These are phyloP conservation scores for Ctena decussata DNA, from an alignment of 2,888 invertebrate species.

Conservation along the genomic window DNA sequence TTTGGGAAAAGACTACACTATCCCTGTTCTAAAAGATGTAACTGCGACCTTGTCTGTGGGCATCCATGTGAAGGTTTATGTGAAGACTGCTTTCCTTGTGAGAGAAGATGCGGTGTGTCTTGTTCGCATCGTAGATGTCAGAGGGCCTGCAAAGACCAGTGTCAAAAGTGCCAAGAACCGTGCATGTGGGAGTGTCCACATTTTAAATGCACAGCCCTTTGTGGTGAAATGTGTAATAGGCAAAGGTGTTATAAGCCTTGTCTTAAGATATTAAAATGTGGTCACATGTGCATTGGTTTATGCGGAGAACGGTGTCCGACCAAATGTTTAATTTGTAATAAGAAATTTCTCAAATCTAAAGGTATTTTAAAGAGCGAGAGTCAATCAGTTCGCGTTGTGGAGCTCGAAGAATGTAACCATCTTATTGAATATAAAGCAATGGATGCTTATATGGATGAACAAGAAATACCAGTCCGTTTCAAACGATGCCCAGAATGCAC, in stretches of 20 bases:
- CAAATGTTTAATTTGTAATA: slow-evolving; percentile 89
- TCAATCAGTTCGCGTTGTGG: slow-evolving; percentile 87
- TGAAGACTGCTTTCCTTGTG: slow-evolving; percentile 50
- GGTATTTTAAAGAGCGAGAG: slow-evolving; percentile 88
- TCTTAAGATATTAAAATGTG: slow-evolving; percentile 58
- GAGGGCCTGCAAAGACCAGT: slow-evolving; percentile 79
- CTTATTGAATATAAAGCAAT: slow-evolving; percentile 84
- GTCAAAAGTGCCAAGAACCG: slow-evolving; percentile 83
- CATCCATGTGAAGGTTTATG: slow-evolving; percentile 57
- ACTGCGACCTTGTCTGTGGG: slow-evolving; percentile 55
- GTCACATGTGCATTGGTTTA: slow-evolving; percentile 89
- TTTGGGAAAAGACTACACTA: slow-evolving; percentile 47
- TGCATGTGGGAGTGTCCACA: slow-evolving; percentile 85
- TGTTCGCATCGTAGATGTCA: slow-evolving; percentile 73
- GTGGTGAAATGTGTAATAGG: slow-evolving; percentile 85
- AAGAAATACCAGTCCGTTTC: slow-evolving; percentile 84
- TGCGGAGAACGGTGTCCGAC: slow-evolving; percentile 92
- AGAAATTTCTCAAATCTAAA: slow-evolving; percentile 73
- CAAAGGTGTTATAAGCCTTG: slow-evolving; percentile 74
- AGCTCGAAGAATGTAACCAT: slow-evolving; percentile 81
- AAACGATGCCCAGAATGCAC: slow-evolving; percentile 89
- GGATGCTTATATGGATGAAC: slow-evolving; percentile 87
- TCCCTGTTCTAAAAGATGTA: slow-evolving; percentile 34
- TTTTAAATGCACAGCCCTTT: slow-evolving; percentile 78
- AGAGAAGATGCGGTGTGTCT: slow-evolving; percentile 36